phyloP scores from a whole-genome alignment of 2,888 invertebrate species.

The Eupithecia inturbata region DNA sequence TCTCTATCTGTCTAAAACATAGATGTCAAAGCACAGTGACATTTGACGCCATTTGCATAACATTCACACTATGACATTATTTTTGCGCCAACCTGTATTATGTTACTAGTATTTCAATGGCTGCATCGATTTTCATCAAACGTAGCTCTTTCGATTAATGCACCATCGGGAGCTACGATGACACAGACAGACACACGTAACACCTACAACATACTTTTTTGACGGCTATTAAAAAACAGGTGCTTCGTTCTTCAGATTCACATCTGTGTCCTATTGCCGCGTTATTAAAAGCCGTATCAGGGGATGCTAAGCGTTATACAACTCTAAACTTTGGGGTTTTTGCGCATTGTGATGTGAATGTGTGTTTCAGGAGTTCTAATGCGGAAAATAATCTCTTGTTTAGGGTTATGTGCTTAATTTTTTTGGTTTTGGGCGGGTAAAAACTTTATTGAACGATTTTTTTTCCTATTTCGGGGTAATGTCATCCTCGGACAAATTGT shows the following conservation, averaged over 20 bases:
- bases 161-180: too few relatives aligned
- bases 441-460: background rate
- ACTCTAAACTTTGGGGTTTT: slow-evolving; percentile 28
- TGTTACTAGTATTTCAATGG: too few relatives aligned
- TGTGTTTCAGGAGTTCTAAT: slow-evolving; percentile 16
- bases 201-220: background rate
- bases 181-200: too few relatives aligned
- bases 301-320: slow-evolving; percentile 22
- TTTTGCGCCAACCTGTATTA: too few relatives aligned
- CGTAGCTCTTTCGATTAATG: too few relatives aligned
- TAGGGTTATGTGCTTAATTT: background rate
- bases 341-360: slow-evolving; percentile 32
- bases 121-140: too few relatives aligned
- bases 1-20: too few relatives aligned
- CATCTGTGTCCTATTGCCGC: slow-evolving; percentile 6
- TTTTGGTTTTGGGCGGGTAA: background rate
- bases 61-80: too few relatives aligned
- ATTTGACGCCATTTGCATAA: too few relatives aligned
- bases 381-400: slow-evolving; percentile 15
- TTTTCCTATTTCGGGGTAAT: too few relatives aligned
- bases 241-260: slow-evolving; percentile 7
- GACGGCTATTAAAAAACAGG: background rate
- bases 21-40: too few relatives aligned
- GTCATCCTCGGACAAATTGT: too few relatives aligned
- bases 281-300: slow-evolving; percentile 7